These are phyloP conservation scores for Cladopsammia gracilis DNA, from an alignment of 64 coral and sea anemone genomes.

Conservation along the genomic window DNA sequence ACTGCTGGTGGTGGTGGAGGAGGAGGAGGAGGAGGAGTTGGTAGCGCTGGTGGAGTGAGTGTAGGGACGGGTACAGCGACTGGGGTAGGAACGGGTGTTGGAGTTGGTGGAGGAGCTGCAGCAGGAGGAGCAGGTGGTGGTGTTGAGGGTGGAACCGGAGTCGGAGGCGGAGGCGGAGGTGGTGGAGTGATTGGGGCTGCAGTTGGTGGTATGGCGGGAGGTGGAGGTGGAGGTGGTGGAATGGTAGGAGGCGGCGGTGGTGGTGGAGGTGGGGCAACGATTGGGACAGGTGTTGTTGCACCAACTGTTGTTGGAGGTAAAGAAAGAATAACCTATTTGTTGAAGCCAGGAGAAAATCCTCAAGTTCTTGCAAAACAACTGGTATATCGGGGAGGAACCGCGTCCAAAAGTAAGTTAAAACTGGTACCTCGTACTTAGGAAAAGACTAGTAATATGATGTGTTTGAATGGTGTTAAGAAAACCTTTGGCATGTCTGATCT, in stretches of 20 bases:
- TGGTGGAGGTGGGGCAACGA: background rate
- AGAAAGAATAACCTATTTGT: constrained; percentile 1
- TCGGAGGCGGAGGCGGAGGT: background rate
- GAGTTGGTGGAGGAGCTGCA: background rate
- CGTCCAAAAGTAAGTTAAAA: constrained; percentile 45
- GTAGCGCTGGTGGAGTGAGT: background rate
- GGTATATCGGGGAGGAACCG: constrained; percentile 31
- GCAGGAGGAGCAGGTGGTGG: background rate
- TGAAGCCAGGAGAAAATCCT: constrained; percentile 30
- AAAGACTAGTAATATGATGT: no score
- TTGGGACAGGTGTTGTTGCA: no score
- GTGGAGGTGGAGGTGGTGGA: background rate
- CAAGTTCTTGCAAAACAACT: constrained; percentile 12
- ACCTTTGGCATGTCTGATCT: no score
- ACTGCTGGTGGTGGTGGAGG: constrained; percentile 24
- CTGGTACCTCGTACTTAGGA: no score
- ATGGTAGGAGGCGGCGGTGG: no score
- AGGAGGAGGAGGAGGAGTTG: constrained; percentile 23
- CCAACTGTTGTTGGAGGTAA: background rate
- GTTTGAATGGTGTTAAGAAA: background rate
- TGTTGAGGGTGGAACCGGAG: no score
- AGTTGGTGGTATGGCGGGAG: background rate
- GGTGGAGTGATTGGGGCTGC: background rate
- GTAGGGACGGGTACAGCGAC: background rate
- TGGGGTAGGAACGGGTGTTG: background rate